phyloP scores from a whole-genome alignment of 2,797 vertebrate genomes.

The Glossophaga mutica region DNA sequence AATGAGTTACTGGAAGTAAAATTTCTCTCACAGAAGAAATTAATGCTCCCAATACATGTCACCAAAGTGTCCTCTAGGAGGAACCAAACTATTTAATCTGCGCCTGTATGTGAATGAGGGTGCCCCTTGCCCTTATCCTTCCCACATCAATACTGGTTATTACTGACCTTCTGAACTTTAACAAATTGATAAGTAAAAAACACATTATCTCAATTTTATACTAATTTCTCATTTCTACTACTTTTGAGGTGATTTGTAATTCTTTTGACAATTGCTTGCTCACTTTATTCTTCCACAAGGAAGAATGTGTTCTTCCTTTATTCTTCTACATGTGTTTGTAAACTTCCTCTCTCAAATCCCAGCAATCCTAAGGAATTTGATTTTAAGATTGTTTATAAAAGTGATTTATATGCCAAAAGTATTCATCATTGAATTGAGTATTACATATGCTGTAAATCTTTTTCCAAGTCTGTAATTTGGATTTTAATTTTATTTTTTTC shows the following conservation, averaged over 20 bases:
- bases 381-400: conserved; percentile 33
- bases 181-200: not conserved
- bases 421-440: not conserved
- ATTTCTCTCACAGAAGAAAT: conserved; percentile 1
- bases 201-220: not conserved
- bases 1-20: not conserved
- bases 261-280: not conserved
- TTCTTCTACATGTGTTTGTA: not conserved
- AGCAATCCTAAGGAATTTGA: not conserved
- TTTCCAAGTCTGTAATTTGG: not conserved
- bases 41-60: not conserved
- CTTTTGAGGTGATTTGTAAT: not conserved
- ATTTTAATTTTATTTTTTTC: conserved; percentile 31
- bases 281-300: not conserved
- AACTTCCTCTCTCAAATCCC: not conserved
- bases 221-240: not conserved
- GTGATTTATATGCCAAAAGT: not conserved
- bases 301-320: no score
- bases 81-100: not conserved
- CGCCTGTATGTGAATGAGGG: not conserved
- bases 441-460: not conserved
- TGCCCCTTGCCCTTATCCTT: not conserved
- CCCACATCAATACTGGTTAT: not conserved
- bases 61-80: not conserved
- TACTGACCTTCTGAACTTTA: not conserved